phyloP scores from a whole-genome alignment of 2,888 invertebrate genomes.

The Leucophenga maculata region DNA sequence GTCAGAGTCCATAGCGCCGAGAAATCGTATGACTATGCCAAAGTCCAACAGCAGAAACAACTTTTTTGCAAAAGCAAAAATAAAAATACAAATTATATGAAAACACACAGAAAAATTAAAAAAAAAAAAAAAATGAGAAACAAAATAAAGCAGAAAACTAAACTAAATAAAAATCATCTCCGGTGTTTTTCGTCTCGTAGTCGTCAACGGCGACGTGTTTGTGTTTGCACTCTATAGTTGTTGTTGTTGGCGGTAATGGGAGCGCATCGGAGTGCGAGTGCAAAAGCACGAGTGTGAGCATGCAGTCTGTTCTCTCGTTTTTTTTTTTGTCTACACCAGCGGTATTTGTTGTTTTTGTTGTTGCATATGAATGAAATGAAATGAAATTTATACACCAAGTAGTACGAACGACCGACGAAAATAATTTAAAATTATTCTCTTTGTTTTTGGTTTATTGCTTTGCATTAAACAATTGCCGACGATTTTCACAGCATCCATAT shows the following conservation, averaged over 20 bases:
- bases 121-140: constrained; percentile 44
- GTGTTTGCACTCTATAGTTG: neutral
- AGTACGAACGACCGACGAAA: constrained; percentile 33
- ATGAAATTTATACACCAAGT: constrained; percentile 34
- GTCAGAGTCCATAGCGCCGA: constrained; percentile 17
- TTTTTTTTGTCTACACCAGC: constrained; percentile 6
- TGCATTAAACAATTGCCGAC: constrained; percentile 43
- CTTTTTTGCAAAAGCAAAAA: constrained; percentile 28
- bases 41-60: constrained; percentile 61
- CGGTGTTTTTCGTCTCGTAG: constrained; percentile 19
- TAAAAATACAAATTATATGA: constrained; percentile 25
- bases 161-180: constrained; percentile 20
- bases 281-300: neutral
- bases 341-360: neutral
- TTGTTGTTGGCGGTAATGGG: neutral
- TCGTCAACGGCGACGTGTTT: constrained; percentile 27
- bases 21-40: constrained; percentile 63
- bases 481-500: constrained; percentile 6
- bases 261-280: neutral
- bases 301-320: constrained; percentile 36
- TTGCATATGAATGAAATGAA: neutral
- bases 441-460: constrained; percentile 1
- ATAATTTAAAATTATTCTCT: constrained; percentile 32
- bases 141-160: constrained; percentile 39
- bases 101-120: constrained; percentile 43